Percentiles rank a stretch among this genome's conserved stretches.
These are phyloP conservation scores for Drosophila jambulina DNA, from an alignment of 1,140 invertebrate species.

Conservation along the genomic window DNA sequence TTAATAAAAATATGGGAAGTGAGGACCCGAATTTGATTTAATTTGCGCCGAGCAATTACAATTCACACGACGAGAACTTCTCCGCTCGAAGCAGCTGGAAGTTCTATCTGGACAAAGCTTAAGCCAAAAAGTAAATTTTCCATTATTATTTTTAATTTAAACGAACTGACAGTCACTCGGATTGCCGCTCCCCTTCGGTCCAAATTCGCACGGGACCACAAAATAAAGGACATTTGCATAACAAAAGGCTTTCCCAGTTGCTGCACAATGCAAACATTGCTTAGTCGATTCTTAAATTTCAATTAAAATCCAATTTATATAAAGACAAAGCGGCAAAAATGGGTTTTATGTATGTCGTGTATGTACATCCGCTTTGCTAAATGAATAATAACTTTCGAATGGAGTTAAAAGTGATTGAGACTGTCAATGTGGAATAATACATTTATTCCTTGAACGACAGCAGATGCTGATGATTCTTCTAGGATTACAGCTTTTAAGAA, in stretches of 20 bases:
- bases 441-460: not conserved
- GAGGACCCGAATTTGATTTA: constrained; percentile 52
- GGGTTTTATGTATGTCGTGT: constrained; percentile 19
- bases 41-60: constrained; percentile 70
- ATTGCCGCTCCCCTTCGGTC: constrained; percentile 6
- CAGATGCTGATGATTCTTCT: not conserved
- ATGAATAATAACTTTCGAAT: constrained; percentile 56
- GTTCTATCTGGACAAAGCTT: constrained; percentile 53
- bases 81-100: constrained; percentile 6
- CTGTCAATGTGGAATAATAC: constrained; percentile 1
- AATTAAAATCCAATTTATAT: constrained; percentile 81
- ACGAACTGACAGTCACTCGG: constrained; percentile 36
- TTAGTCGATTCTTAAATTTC: constrained; percentile 82
- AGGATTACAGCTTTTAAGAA: not conserved
- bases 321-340: constrained; percentile 56
- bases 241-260: constrained; percentile 67
- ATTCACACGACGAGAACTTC: constrained; percentile 33
- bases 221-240: constrained; percentile 70
- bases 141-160: constrained; percentile 79
- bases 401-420: constrained; percentile 23
- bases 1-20: constrained; percentile 54
- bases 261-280: constrained; percentile 78
- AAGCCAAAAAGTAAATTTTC: constrained; percentile 81
- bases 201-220: constrained; percentile 50
- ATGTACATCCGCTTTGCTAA: constrained; percentile 21